Evolutionary conservation across 2,888 invertebrate genomes (phyloP).

Genomic region (Lysandra bellargus): DNA sequence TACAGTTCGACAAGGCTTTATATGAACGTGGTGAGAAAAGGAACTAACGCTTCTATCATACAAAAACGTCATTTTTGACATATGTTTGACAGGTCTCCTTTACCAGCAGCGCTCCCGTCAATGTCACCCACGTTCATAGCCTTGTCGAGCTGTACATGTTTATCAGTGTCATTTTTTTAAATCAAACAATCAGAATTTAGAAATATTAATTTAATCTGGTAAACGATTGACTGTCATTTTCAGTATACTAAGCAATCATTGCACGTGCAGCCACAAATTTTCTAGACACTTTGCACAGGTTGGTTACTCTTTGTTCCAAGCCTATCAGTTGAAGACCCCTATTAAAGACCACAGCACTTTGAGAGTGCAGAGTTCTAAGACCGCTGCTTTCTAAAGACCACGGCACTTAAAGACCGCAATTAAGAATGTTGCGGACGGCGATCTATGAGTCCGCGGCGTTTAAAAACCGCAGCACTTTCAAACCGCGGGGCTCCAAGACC

Average conservation of each 20-base stretch:
- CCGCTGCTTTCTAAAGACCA: background rate
- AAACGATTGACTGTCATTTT: slow-evolving; percentile 7
- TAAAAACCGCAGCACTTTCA: background rate
- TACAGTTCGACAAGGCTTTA: no score
- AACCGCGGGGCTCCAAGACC: slow-evolving; percentile 32
- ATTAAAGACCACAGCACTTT: background rate
- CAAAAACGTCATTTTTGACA: no score
- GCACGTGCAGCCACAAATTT: slow-evolving; percentile 11
- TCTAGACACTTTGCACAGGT: slow-evolving; percentile 14
- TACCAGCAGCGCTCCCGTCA: no score
- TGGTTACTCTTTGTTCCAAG: background rate
- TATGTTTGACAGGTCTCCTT: no score
- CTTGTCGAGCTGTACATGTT: background rate
- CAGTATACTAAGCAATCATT: slow-evolving; percentile 11
- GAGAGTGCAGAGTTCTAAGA: background rate
- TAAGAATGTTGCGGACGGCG: background rate
- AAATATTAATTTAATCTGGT: slow-evolving; percentile 11
- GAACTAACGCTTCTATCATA: no score
- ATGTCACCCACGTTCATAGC: no score
- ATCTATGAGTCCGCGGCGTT: background rate
- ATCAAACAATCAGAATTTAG: background rate
- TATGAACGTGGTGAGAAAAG: no score
- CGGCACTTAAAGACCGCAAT: background rate
- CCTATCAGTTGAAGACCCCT: background rate
- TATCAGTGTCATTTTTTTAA: background rate